These are phyloP conservation scores for Catostylus mosaicus DNA, from an alignment of 30 jellyfish, hydroid and myxozoan genomes.

Conservation along the genomic window DNA sequence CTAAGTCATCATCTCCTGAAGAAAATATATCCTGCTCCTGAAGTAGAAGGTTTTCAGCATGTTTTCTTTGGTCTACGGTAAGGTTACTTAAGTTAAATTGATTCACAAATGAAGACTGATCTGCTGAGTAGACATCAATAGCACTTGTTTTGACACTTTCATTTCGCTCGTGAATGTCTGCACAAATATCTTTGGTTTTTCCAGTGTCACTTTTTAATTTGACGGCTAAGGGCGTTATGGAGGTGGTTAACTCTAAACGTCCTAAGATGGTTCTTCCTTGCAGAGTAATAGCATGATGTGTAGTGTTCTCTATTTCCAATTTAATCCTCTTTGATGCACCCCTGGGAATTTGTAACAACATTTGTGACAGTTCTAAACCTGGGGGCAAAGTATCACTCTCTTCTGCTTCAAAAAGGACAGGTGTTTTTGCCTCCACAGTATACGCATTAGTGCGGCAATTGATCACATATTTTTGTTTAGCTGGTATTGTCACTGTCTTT, in stretches of 20 bases:
- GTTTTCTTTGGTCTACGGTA: conserved; percentile 40
- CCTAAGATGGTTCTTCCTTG: conserved; percentile 53
- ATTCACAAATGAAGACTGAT: conserved; percentile 24
- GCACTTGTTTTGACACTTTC: conserved; percentile 31
- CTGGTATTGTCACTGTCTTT: conserved; percentile 4
- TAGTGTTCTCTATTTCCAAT: conserved; percentile 46
- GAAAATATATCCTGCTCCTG: conserved; percentile 29
- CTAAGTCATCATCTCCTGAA: background rate
- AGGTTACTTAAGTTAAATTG: conserved; percentile 40
- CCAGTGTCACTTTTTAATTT: conserved; percentile 52
- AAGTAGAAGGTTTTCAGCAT: conserved; percentile 25
- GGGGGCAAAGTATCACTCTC: conserved; percentile 52
- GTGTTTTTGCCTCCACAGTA: conserved; percentile 43
- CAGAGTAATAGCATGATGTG: conserved; percentile 32
- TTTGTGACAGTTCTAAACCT: conserved; percentile 47
- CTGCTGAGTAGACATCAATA: conserved; percentile 31
- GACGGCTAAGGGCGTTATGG: conserved; percentile 22
- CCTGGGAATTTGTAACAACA: conserved; percentile 39
- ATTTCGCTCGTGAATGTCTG: conserved; percentile 22
- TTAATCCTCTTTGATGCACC: conserved; percentile 43
- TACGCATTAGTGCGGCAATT: conserved; percentile 26
- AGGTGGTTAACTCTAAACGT: conserved; percentile 32
- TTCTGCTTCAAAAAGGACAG: conserved; percentile 54
- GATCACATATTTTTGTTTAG: conserved; percentile 32
- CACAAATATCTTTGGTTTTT: conserved; percentile 1